Base-by-base conservation (phyloP, 2,888 invertebrate genomes). In the Standfussiana lucernea region DNA sequence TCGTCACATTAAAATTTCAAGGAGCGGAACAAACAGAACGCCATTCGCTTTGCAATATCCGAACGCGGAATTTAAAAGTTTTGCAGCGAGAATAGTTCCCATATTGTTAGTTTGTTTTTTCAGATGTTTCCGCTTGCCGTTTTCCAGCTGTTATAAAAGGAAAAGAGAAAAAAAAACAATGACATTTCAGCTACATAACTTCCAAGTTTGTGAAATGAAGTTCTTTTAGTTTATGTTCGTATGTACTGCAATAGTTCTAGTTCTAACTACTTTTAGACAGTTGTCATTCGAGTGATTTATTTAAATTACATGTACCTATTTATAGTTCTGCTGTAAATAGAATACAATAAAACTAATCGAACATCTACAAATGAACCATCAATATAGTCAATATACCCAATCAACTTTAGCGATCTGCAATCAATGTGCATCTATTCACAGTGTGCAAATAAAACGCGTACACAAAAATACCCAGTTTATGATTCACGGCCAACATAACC, bases 1-100 rank as follows among this genome's bases (percentile, higher is more conserved):
- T 88, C 89, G 88, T 79, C 87, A 92, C 92, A 92, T 93, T 91
- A 93, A 93, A 92, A 91, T 93, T 93, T 93, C 91, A 92, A 88
- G 85, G 77, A 87, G 90, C 87, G 88, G 89, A 90, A 90, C 92
- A 92, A 91, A 91, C 90, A 91, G 83, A 82, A 86, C 70, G 79
- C 81, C 84, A 70, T 75, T 87, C 89, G 80, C 83, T 84, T 79
- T 89, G 91, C 90, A 92, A 91, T 93, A 91, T 90, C 89, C 90
- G 89, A 90, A 91, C 85, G 85, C 77, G 84, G 89, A 90, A 92
- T 90, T 91, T 90, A 89, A 92, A 92, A 91, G 85, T 92, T 92
- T 90, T 84, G 73, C 85, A 85, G 87, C 84, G 72, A 67, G 84
- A 71, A 79, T 87, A 86, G 85, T 90, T 88, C 81, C 76, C 80